Base-by-base conservation (phyloP, 2,797 vertebrate genomes). In the Steatocranus sp. region DNA sequence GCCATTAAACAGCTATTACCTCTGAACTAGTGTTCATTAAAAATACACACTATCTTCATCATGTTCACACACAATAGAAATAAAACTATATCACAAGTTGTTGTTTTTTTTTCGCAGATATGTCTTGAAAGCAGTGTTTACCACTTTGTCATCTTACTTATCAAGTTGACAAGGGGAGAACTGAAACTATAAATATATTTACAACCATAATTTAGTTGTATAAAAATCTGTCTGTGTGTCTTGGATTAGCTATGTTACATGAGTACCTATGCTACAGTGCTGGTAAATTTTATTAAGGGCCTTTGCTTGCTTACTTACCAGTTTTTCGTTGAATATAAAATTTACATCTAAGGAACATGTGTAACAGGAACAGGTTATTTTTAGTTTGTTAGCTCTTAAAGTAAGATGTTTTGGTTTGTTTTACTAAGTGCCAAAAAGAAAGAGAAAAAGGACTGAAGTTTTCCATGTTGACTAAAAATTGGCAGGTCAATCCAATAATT, bases 1-100 rank as follows among this genome's bases (percentile, higher is more conserved):
- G 56, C 82, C 81, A 91, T 93, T 88, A 91, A 88, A 90, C 85
- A 89, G 87, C 85, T 56, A 91, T 92, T 92, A 92, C 83, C 78
- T 90, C 77, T 48, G 82, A 83, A 83, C 78, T 54, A 74, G 66
- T 43, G 76, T 77, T 81, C 58, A 54, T 84, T 85, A 85, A 38
- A 27, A 88, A 86, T 54, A 41, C 75, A 58, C 76, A 43, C 58
- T 15, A 54, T 86, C 86, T 86, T 89, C 68, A 90, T 93, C 77
- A 86, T 56, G 81, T 81, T 88, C 79, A 25, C 36, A 49, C 51
- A 84, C 76, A 78, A 68, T 5, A 25, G 25, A 68, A 75, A 32
- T 23, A 54, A 34, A 41, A 36, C 76, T 41, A 54, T 54, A 30
- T 56, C 70, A 20, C 9, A 7, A 51, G 76, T 76, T 58, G 27